phyloP scores from a whole-genome alignment of 2,113 vertebrate genomes.

The Bombycilla garrulus region DNA sequence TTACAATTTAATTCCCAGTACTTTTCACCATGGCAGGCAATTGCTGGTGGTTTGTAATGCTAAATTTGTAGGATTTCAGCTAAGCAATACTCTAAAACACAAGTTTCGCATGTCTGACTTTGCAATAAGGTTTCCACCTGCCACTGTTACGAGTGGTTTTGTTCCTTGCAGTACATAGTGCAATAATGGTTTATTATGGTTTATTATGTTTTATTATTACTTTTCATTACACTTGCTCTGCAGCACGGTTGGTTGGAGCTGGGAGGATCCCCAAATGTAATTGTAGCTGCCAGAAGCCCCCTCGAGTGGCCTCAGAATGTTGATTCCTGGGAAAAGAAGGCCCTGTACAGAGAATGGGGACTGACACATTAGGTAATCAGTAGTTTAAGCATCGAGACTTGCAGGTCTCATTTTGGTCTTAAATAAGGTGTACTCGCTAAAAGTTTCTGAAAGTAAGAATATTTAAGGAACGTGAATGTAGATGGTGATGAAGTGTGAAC shows the following conservation, averaged over 20 bases:
- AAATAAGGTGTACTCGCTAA: not conserved
- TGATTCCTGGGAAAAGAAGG: not conserved
- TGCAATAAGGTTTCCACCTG: not conserved
- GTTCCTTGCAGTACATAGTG: not conserved
- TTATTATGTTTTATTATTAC: not conserved
- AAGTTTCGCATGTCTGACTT: not conserved
- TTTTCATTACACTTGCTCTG: not conserved
- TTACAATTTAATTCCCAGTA: not conserved
- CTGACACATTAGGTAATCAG: not conserved
- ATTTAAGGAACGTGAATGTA: not conserved
- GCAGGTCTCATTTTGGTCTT: not conserved
- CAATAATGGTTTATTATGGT: not conserved
- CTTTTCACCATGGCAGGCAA: not conserved
- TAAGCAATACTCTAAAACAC: not conserved
- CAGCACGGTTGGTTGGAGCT: not conserved
- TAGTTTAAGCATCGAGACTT: not conserved
- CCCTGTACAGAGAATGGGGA: not conserved
- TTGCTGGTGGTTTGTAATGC: not conserved
- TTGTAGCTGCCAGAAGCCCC: not conserved
- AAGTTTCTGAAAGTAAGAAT: not conserved
- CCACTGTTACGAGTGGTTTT: not conserved
- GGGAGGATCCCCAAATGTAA: not conserved
- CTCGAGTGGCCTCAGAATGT: not conserved
- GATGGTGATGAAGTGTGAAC: not conserved
- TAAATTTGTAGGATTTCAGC: not conserved